These are phyloP conservation scores for Leucoptera coffeella DNA, from an alignment of 2,888 invertebrate species.

Conservation along the genomic window DNA sequence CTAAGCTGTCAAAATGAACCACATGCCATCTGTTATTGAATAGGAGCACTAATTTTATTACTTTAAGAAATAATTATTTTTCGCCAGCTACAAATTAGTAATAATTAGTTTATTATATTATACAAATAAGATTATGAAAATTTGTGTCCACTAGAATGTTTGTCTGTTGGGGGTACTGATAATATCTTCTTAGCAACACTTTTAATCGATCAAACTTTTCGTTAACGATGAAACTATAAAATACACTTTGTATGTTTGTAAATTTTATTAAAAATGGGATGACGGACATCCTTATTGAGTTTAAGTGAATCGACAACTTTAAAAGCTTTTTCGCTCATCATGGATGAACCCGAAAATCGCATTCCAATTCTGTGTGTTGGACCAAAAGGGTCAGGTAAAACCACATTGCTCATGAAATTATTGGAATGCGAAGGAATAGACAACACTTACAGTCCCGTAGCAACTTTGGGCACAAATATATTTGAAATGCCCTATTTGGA, in stretches of 20 bases:
- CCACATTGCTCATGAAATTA: slow-evolving; percentile 66
- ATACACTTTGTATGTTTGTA: no score
- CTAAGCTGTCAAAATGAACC: neutral
- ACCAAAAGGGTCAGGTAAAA: slow-evolving; percentile 76
- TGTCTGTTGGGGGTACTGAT: neutral
- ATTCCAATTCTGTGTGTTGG: slow-evolving; percentile 63
- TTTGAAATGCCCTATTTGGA: slow-evolving; percentile 56
- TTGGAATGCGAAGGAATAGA: slow-evolving; percentile 66
- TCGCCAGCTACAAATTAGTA: no score
- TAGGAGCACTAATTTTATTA: slow-evolving; percentile 1
- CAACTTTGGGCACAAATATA: slow-evolving; percentile 75
- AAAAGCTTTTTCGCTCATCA: no score
- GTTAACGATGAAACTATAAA: no score
- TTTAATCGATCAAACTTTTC: neutral
- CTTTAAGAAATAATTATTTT: no score
- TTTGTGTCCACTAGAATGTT: neutral
- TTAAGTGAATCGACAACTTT: no score
- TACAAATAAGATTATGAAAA: no score
- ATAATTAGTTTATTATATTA: no score
- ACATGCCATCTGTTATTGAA: neutral
- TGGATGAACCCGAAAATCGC: slow-evolving; percentile 36
- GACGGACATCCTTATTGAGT: no score
- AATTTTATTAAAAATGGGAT: no score
- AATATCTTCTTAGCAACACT: neutral
- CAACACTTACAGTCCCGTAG: slow-evolving; percentile 70